Evolutionary conservation across 92 coral and sea anemone genomes (phyloP).

Genomic region (Metridium senile): DNA sequence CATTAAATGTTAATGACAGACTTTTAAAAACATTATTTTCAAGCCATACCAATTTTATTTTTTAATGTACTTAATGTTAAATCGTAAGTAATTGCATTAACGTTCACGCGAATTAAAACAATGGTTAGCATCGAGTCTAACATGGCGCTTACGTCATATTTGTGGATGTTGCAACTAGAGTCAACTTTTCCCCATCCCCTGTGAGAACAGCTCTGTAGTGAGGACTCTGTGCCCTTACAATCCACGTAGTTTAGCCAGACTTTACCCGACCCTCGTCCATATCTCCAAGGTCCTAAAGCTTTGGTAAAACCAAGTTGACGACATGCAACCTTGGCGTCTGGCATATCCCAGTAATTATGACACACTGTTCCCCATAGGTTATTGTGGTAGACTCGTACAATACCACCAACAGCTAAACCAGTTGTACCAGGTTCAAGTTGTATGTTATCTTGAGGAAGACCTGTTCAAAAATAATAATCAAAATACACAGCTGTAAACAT

Average conservation of each 20-base stretch:
- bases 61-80: no score
- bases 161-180: neutral
- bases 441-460: neutral
- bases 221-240: neutral
- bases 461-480: neutral
- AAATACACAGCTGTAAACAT: no score
- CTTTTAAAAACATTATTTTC: no score
- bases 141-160: neutral
- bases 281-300: slow-evolving; percentile 10
- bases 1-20: no score
- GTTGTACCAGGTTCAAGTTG: slow-evolving; percentile 3
- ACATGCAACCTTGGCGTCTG: slow-evolving; percentile 27
- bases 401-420: neutral
- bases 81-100: no score
- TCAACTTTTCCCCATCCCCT: neutral
- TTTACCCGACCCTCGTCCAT: neutral
- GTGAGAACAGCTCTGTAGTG: neutral
- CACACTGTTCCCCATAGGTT: slow-evolving; percentile 28
- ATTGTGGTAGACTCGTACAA: slow-evolving; percentile 9
- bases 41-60: no score
- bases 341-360: slow-evolving; percentile 17
- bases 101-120: no score
- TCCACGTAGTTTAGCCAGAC: neutral
- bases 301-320: slow-evolving; percentile 36
- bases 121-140: no score